Conservation (phyloP, 2,888 invertebrate genomes). For the Heliconius hortense region DNA sequence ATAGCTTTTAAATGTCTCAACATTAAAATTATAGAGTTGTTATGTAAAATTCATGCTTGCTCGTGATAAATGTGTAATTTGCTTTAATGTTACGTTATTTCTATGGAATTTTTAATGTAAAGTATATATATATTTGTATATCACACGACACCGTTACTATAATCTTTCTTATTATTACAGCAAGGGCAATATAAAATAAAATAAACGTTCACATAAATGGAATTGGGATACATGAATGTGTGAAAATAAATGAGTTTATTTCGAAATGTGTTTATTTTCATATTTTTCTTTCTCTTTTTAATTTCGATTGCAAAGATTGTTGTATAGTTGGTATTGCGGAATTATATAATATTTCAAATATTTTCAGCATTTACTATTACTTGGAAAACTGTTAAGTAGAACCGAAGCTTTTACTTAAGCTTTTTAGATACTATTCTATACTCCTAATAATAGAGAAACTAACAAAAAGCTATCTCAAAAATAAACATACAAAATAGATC, state of each 20-base stretch:
- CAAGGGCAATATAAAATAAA: background rate
- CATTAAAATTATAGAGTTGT: conserved; percentile 17
- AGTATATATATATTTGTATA: conserved; percentile 1
- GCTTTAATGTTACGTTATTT: conserved; percentile 9
- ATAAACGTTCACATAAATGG: background rate
- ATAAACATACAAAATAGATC: conserved; percentile 33
- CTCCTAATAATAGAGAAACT: conserved; percentile 9
- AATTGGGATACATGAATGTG: background rate
- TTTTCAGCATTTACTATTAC: background rate
- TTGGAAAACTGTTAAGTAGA: background rate
- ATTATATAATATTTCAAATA: background rate
- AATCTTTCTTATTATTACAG: conserved; percentile 3
- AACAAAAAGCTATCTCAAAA: conserved; percentile 15
- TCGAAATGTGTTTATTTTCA: background rate
- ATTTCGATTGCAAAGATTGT: background rate
- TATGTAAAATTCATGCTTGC: conserved; percentile 18
- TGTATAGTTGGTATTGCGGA: background rate
- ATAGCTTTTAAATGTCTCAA: conserved; percentile 11
- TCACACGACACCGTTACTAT: conserved; percentile 2
- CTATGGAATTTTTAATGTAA: conserved; percentile 7
- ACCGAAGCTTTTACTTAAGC: background rate
- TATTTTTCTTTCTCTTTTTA: background rate
- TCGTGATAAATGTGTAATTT: conserved; percentile 18
- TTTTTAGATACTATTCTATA: background rate
- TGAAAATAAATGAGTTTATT: conserved; percentile 1